phyloP scores from a whole-genome alignment of 2,888 invertebrate species.

The Micropterix aruncella region DNA sequence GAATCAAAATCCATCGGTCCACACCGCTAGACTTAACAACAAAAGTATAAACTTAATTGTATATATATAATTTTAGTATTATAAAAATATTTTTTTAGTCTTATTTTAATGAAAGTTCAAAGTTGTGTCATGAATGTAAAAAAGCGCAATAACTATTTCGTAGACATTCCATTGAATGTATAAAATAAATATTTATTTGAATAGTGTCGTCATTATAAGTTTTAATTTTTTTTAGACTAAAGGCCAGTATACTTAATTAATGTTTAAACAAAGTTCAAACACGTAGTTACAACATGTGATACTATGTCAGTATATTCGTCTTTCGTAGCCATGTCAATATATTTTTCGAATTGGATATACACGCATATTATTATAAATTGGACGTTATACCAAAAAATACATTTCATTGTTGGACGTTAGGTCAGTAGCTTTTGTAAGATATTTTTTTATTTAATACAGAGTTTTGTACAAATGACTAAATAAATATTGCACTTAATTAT shows the following conservation, averaged over 20 bases:
- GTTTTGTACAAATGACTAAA: neutral
- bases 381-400: neutral
- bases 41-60: slow-evolving; percentile 34
- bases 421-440: neutral
- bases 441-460: neutral
- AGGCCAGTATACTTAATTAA: neutral
- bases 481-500: neutral
- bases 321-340: neutral
- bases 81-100: neutral
- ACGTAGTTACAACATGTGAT: neutral
- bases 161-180: neutral
- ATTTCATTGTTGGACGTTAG: neutral
- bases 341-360: too few species aligned
- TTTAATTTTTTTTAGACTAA: neutral
- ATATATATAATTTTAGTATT: too few species aligned
- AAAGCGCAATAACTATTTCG: neutral
- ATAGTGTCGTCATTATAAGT: too few species aligned
- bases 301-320: neutral
- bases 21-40: slow-evolving; percentile 52
- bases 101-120: neutral
- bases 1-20: slow-evolving; percentile 36
- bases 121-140: neutral
- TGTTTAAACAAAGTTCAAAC: neutral
- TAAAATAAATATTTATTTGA: neutral
- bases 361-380: too few species aligned